Evolutionary conservation across 2,113 vertebrate species (phyloP).

Genomic region (Lynx canadensis): DNA sequence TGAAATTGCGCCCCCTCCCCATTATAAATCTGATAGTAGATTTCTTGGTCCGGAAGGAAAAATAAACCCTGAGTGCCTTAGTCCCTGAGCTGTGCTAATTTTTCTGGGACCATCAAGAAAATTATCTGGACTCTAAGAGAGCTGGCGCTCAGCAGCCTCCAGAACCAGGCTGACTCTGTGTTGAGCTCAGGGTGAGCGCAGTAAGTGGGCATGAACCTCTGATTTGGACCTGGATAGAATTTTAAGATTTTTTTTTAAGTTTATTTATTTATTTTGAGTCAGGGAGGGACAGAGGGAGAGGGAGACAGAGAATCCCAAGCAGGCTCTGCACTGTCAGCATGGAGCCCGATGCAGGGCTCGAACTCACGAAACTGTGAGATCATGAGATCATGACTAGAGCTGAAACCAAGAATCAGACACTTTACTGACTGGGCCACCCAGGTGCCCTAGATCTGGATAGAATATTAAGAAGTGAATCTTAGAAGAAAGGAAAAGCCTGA

Average conservation of each 20-base stretch:
- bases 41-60: conserved; percentile 7
- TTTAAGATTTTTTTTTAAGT: too few species aligned
- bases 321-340: too few species aligned
- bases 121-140: neutral
- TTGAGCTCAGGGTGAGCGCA: neutral
- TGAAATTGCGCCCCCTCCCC: neutral
- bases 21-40: neutral
- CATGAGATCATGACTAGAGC: too few species aligned
- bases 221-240: neutral
- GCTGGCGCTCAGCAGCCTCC: neutral
- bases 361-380: too few species aligned
- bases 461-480: neutral
- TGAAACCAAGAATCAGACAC: too few species aligned
- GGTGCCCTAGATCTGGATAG: too few species aligned
- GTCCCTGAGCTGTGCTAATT: neutral
- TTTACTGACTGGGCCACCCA: too few species aligned
- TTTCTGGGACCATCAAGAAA: neutral
- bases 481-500: neutral
- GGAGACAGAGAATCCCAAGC: too few species aligned
- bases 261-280: too few species aligned
- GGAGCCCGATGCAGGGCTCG: too few species aligned
- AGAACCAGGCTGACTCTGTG: neutral
- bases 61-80: neutral
- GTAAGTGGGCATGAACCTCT: neutral
- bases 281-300: too few species aligned